Conservation (phyloP, 2,113 vertebrate genomes). For the Tympanuchus pallidicinctus region DNA sequence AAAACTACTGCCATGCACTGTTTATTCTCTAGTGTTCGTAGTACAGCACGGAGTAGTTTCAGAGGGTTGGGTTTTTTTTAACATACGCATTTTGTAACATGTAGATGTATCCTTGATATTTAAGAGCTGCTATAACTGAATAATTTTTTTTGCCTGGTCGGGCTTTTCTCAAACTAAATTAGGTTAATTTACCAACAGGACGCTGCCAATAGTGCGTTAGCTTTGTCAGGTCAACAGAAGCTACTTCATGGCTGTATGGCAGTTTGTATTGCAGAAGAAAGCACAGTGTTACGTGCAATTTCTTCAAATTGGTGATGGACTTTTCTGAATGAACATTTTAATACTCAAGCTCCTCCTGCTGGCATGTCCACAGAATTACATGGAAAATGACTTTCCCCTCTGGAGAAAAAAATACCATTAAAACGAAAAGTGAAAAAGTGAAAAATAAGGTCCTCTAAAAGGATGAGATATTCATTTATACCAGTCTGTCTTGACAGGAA, state of each 20-base stretch:
- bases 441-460: neutral
- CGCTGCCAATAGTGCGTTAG: neutral
- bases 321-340: constrained; percentile 3
- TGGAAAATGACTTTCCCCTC: neutral
- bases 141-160: neutral
- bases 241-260: neutral
- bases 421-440: neutral
- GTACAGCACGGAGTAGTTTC: neutral
- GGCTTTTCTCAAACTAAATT: neutral
- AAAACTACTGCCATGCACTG: neutral
- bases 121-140: neutral
- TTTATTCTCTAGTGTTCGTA: neutral
- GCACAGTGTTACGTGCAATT: neutral
- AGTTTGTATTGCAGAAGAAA: neutral
- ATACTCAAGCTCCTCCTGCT: constrained; percentile 73
- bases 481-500: neutral
- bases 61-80: neutral
- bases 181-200: neutral
- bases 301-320: neutral
- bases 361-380: constrained; percentile 26
- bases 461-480: neutral
- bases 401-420: neutral
- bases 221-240: neutral
- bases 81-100: neutral
- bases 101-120: neutral